Evolutionary conservation across 2,888 invertebrate genomes (phyloP), one percentile per base, ranked within the genome.

Genomic region (Scaptomyza cyrtandrae): DNA sequence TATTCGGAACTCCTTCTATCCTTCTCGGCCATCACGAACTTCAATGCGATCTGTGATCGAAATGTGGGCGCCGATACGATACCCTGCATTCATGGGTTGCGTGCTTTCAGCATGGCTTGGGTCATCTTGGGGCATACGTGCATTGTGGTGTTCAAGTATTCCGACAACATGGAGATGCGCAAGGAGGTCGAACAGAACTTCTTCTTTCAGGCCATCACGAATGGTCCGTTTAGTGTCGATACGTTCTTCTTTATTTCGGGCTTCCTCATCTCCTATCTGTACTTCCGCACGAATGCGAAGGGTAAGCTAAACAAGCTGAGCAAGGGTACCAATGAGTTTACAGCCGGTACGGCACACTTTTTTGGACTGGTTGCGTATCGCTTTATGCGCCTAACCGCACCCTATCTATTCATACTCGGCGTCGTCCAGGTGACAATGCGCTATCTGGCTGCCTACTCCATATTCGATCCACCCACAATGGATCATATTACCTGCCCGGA

Each of bases 181-280:
- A 94, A 94, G 80, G 93, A 96, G 65, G 94, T 96, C 37, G 96
- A 96, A 91, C 94, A 95, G 90, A 95, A 95, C 85, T 96, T 96
- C 92, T 93, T 95, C 92, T 96, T 96, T 91, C 96, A 96, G 92
- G 95, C 96, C 0, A 95, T 96, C 73, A 94, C 95, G 68, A 96
- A 96, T 86, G 96, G 96, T 0, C 95, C 96, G 0, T 96, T 96
- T 91, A 96, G 96, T 67, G 96, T 96, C 0, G 96, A 96, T 86
- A 96, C 96, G 0, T 96, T 96, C 93, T 96, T 96, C 93, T 96
- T 96, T 90, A 94, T 95, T 90, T 97, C 97, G 73, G 97, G 97
- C 9, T 94, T 97, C 88, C 93, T 97, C 80, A 96, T 97, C 6
- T 95, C 97, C n/a, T 97, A 96, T 91, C 93, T 97, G 52, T 97